Conservation (phyloP, 2,113 vertebrate genomes). For the Cairina moschata region DNA sequence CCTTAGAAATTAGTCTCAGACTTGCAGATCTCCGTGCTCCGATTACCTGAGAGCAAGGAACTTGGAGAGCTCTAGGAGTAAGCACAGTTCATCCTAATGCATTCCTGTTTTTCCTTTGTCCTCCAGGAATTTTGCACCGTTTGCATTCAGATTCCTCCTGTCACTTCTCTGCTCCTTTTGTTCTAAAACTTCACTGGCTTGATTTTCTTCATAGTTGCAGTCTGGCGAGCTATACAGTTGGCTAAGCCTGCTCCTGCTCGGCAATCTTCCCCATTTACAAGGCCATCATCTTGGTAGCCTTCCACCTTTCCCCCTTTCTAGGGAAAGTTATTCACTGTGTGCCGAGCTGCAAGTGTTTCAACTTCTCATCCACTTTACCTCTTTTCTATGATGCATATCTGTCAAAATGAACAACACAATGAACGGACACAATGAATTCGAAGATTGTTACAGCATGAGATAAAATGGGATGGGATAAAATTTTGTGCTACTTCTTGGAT, state of each 20-base stretch:
- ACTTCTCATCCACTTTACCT: neutral
- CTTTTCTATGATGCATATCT: neutral
- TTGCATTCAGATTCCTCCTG: neutral
- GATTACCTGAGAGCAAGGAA: neutral
- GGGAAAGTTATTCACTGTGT: neutral
- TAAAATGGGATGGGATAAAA: neutral
- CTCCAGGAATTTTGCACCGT: neutral
- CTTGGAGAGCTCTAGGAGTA: neutral
- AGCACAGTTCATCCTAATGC: neutral
- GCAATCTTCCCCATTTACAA: neutral
- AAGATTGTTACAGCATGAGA: neutral
- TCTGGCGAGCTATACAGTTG: neutral
- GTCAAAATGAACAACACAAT: neutral
- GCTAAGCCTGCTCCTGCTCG: neutral
- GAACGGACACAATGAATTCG: neutral
- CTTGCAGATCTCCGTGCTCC: neutral
- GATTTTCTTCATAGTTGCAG: neutral
- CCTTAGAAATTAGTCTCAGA: neutral
- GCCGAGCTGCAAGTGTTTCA: neutral
- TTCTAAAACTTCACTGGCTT: neutral
- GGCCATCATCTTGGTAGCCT: neutral
- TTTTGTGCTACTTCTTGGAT: neutral
- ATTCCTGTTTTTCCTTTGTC: neutral
- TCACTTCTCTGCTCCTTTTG: neutral
- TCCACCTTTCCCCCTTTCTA: neutral